phyloP scores from a whole-genome alignment of 1,140 invertebrate genomes.

The Pseudomyrmex cubaensis region DNA sequence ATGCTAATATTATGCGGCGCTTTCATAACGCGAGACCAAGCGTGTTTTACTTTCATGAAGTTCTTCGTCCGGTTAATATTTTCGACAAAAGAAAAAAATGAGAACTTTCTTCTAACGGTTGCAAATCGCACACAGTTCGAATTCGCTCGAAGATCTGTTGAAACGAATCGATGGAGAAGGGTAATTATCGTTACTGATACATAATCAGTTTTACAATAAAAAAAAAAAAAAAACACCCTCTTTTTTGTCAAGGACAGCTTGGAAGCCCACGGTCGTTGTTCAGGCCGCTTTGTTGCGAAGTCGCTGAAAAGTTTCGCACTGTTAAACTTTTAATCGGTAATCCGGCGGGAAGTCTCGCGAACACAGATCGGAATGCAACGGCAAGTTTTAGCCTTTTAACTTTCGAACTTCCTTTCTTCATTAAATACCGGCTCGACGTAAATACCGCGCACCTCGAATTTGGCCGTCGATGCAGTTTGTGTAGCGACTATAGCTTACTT shows the following conservation, averaged over 20 bases:
- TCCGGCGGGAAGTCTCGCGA: conserved; percentile 39
- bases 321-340: conserved; percentile 60
- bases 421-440: conserved; percentile 42
- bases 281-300: conserved; percentile 38
- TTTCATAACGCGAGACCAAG: conserved; percentile 72
- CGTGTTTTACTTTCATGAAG: conserved; percentile 74
- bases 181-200: conserved; percentile 10
- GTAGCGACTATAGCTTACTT: background rate
- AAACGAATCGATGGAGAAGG: conserved; percentile 9
- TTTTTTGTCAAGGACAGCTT: background rate
- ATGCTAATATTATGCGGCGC: conserved; percentile 79
- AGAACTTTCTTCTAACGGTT: background rate
- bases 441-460: conserved; percentile 38
- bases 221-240: background rate
- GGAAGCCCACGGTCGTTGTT: background rate
- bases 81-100: conserved; percentile 64
- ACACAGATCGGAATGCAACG: conserved; percentile 34
- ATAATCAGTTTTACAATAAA: conserved; percentile 32
- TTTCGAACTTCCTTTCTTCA: conserved; percentile 41
- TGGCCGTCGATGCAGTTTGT: conserved; percentile 5
- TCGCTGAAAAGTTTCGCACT: conserved; percentile 49
- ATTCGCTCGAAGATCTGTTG: conserved; percentile 11
- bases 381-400: conserved; percentile 49
- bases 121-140: background rate
- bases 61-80: conserved; percentile 75